phyloP scores from a whole-genome alignment of 30 jellyfish, hydroid and myxozoan genomes.

The Aurelia aurita region DNA sequence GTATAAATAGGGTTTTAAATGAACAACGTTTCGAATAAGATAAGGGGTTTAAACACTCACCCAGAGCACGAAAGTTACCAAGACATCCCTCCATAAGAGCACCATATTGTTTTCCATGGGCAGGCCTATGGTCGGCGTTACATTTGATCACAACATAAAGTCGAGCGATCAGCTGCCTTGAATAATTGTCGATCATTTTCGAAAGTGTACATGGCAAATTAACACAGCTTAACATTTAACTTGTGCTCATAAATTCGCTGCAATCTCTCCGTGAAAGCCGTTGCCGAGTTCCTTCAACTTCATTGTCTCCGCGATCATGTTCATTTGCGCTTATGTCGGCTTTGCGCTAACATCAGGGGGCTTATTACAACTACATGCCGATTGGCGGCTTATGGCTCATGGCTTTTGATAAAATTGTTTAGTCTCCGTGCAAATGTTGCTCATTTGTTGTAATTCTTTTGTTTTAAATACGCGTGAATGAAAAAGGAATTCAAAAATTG shows the following conservation, averaged over 20 bases:
- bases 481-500: conserved; percentile 51
- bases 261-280: not conserved
- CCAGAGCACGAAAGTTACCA: conserved; percentile 62
- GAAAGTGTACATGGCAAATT: conserved; percentile 49
- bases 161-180: conserved; percentile 45
- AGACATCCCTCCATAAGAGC: conserved; percentile 72
- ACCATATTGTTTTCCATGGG: conserved; percentile 72
- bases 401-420: not conserved
- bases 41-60: conserved; percentile 7
- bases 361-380: conserved; percentile 7
- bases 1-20: no score
- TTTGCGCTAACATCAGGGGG: conserved; percentile 67
- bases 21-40: no score
- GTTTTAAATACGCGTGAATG: not conserved
- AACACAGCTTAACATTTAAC: not conserved
- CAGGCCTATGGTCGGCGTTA: conserved; percentile 64
- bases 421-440: conserved; percentile 40
- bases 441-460: conserved; percentile 19
- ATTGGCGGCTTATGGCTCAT: conserved; percentile 22
- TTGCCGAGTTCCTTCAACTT: conserved; percentile 1
- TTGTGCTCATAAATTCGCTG: not conserved
- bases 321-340: conserved; percentile 58
- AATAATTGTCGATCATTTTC: conserved; percentile 48
- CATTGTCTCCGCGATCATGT: conserved; percentile 20
- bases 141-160: conserved; percentile 18